These are phyloP conservation scores for Monarcha castaneiventris DNA, from an alignment of 2,113 vertebrate species.

Conservation along the genomic window DNA sequence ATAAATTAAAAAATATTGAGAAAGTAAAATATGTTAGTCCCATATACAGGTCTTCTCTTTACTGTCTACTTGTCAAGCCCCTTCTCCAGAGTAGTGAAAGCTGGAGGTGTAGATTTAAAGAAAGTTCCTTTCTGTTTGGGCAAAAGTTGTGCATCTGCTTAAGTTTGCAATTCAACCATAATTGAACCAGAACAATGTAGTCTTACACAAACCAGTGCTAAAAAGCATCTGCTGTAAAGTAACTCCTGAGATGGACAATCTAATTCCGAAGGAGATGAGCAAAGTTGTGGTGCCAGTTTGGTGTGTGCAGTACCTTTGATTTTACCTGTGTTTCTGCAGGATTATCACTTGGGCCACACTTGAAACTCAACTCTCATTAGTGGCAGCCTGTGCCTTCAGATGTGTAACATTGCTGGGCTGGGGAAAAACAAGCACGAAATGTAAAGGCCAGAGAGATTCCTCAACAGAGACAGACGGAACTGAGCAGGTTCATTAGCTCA, in stretches of 20 bases:
- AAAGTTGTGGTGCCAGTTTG: not conserved
- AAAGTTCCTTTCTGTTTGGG: not conserved
- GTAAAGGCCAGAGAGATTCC: not conserved
- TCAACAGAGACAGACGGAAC: not conserved
- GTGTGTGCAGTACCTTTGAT: not conserved
- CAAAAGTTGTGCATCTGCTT: not conserved
- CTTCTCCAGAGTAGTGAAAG: not conserved
- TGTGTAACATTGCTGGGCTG: not conserved
- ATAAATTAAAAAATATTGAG: not conserved
- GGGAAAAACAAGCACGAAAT: not conserved
- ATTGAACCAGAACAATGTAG: not conserved
- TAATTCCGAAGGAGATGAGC: rapidly evolving
- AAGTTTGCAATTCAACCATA: not conserved
- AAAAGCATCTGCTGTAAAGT: not conserved
- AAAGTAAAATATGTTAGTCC: not conserved
- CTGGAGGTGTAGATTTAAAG: not conserved
- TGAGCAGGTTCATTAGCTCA: not conserved
- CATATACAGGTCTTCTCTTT: not conserved
- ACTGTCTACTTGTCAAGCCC: not conserved
- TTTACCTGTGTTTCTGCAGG: not conserved
- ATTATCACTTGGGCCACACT: not conserved
- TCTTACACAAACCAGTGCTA: not conserved
- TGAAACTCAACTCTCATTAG: not conserved
- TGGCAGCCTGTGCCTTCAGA: not conserved
- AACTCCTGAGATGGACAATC: not conserved